Percentiles rank a stretch among this genome's conserved stretches.
Evolutionary conservation across 2,113 vertebrate genomes (phyloP).

Genomic region (Asarcornis scutulata): DNA sequence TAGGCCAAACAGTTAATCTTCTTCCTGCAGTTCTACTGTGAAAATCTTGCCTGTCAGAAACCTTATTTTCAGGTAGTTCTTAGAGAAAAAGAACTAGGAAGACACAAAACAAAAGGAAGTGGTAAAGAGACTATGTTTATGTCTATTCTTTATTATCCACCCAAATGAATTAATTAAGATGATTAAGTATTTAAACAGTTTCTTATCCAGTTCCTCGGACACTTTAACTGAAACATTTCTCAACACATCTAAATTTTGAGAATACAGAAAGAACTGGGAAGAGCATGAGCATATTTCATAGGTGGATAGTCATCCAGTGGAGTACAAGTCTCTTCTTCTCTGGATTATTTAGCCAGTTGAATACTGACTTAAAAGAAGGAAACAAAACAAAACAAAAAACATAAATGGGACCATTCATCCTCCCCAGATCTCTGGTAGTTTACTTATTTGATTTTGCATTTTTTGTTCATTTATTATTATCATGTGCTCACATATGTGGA

Average conservation of each 20-base stretch:
- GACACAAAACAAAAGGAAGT: not conserved
- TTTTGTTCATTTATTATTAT: not conserved
- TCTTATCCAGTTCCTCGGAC: not conserved
- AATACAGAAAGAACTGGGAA: not conserved
- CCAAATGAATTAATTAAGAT: not conserved
- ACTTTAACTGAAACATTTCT: not conserved
- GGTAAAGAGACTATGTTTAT: not conserved
- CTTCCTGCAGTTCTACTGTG: not conserved
- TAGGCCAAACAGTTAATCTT: not conserved
- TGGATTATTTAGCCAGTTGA: not conserved
- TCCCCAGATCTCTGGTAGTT: not conserved
- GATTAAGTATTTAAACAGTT: not conserved
- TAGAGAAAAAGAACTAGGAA: not conserved
- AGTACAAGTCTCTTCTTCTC: not conserved
- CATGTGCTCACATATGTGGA: not conserved
- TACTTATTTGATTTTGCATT: not conserved
- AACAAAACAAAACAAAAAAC: not conserved
- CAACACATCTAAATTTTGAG: not conserved
- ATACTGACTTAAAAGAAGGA: not conserved
- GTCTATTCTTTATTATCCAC: not conserved
- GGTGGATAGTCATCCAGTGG: not conserved
- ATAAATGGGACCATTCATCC: not conserved
- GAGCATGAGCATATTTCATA: not conserved
- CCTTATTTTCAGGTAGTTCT: not conserved
- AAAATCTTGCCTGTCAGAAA: not conserved